Base-by-base conservation (phyloP, 2,797 vertebrate genomes). In the Phrynocephalus vlangalii region DNA sequence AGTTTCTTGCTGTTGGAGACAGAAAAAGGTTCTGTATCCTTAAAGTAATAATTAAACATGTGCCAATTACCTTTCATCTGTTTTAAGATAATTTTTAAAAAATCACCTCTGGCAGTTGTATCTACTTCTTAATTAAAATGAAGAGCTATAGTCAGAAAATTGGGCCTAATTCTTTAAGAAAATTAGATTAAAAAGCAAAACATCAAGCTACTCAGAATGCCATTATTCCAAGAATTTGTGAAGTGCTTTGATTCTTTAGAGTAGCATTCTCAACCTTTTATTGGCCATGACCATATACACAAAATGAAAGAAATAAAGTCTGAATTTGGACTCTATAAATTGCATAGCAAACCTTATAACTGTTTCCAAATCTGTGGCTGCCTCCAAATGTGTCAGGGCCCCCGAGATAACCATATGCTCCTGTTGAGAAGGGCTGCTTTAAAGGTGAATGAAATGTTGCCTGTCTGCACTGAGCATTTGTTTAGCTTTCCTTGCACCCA, bases 1-100 rank as follows among this genome's bases (percentile, higher is more conserved):
- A 86, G 87, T 84, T 88, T 91, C 87, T 95, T 93, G 88, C 90
- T 93, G 93, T 86, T 94, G 94, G 82, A 91, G 91, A 92, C 82
- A 94, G 90, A 95, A 88, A 56, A 96, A 94, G 88, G 68, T 89
- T 95, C 94, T 91, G 85, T 26, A 50, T 63, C 85, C 93, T 95
- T 94, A 94, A 84, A 93, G 76, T 87, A 94, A 87, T 96, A 96
- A 96, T 96, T 96, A 94, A 94, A 75, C 38, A 95, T 95, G 92
- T 90, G 72, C 56, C 86, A 95, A 96, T 96, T 91, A 96, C 91
- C 91, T 88, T 93, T 78, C 82, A 93, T 91, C 84, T 84, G 71
- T 88, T 95, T 28, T 92, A 86, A 94, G 89, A 15, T 79, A 91
- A 83, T 63, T 78, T 2, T 38, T 22, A 2, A 85, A 84, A 94